Evolutionary conservation across 2,113 vertebrate species (phyloP).

Genomic region (Bothrops jararaca): DNA sequence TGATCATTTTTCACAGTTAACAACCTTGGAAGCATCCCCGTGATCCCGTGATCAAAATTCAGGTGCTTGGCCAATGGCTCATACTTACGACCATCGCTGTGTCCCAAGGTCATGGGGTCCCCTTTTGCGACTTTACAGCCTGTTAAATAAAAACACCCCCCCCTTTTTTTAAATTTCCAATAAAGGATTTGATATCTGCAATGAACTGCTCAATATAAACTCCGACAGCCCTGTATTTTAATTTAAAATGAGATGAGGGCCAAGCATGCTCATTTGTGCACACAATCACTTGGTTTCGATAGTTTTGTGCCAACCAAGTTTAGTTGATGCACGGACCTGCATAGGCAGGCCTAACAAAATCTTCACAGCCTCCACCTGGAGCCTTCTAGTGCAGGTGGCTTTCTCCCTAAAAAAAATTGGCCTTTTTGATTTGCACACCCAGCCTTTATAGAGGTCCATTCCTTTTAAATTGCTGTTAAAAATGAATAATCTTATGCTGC

Average conservation of each 20-base stretch:
- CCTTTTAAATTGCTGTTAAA: not conserved
- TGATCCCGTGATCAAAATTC: too few species aligned
- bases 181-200: constrained; percentile 24
- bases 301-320: not conserved
- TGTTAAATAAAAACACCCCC: constrained; percentile 54
- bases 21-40: too few species aligned
- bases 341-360: not conserved
- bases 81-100: too few species aligned
- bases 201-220: constrained; percentile 44
- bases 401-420: not conserved
- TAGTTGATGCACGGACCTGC: not conserved
- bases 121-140: not conserved
- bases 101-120: too few species aligned
- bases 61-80: too few species aligned
- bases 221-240: constrained; percentile 34
- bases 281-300: not conserved
- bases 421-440: not conserved
- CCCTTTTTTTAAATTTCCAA: constrained; percentile 42
- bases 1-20: too few species aligned
- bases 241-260: not conserved
- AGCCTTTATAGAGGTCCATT: not conserved
- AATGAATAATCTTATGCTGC: not conserved
- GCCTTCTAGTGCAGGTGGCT: not conserved
- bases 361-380: not conserved
- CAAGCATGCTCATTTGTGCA: not conserved